Conservation (phyloP, 2,888 invertebrate species). For the Orthonychiurus folsomi region DNA sequence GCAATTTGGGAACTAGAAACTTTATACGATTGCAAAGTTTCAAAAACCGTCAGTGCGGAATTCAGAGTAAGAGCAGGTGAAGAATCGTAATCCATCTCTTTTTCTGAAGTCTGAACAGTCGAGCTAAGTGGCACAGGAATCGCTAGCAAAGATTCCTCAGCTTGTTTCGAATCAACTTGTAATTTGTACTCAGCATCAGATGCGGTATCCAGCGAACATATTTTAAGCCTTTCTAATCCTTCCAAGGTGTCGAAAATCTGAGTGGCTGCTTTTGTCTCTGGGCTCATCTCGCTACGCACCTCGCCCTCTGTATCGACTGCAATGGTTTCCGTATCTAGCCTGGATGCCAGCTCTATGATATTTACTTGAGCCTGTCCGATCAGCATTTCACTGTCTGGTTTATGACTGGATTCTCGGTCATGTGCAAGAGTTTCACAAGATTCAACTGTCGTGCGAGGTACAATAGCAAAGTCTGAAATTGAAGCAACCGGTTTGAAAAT, state of each 20-base stretch:
- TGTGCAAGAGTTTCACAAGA: no score
- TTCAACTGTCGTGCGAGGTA: no score
- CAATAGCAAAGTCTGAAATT: no score
- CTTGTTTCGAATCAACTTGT: not conserved
- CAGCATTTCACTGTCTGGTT: no score
- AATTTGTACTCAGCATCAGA: no score
- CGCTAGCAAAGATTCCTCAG: no score
- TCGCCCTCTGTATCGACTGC: not conserved
- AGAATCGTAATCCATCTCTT: not conserved
- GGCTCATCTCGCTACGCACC: not conserved
- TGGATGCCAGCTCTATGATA: not conserved
- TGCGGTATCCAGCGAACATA: no score
- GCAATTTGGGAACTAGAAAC: not conserved
- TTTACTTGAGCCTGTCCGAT: not conserved
- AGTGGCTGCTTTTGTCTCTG: no score
- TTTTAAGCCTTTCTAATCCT: not conserved
- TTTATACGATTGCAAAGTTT: not conserved
- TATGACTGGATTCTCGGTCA: no score
- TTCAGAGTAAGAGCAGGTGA: not conserved
- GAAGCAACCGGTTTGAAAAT: no score
- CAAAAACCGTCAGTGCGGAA: not conserved
- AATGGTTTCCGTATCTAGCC: not conserved
- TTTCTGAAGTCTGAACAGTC: not conserved
- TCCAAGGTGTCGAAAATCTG: conserved; percentile 1
- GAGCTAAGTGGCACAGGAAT: no score